These are phyloP conservation scores for Meles meles DNA, from an alignment of 2,113 vertebrate genomes.

Conservation along the genomic window DNA sequence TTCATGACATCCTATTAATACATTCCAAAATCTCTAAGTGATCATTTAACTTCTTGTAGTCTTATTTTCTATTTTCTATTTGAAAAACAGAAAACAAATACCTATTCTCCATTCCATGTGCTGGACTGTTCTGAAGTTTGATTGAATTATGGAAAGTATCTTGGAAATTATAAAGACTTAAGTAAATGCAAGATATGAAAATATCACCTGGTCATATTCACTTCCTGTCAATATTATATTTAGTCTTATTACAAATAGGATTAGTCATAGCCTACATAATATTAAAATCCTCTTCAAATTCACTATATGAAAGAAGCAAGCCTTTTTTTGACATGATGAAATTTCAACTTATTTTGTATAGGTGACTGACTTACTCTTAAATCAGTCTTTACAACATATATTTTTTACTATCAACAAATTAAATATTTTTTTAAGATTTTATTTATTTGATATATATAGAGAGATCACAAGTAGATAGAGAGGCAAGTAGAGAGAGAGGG, in stretches of 20 bases:
- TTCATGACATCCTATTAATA: not conserved
- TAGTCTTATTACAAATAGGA: not conserved
- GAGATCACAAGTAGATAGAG: too few relatives aligned
- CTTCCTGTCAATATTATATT: not conserved
- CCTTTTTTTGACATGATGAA: not conserved
- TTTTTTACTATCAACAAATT: not conserved
- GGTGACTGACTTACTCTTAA: not conserved
- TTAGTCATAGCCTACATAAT: not conserved
- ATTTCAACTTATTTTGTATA: not conserved
- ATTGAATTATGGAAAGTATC: not conserved
- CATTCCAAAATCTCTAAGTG: not conserved
- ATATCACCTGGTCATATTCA: not conserved
- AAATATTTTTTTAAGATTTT: too few relatives aligned
- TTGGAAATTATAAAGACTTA: not conserved
- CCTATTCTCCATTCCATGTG: not conserved
- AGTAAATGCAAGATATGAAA: not conserved
- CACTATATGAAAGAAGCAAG: not conserved
- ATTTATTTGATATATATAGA: too few relatives aligned
- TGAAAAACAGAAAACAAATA: not conserved
- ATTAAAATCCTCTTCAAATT: not conserved
- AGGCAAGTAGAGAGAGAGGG: too few relatives aligned
- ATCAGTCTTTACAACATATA: not conserved
- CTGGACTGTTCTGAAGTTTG: not conserved
- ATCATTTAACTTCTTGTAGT: not conserved
- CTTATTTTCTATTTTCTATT: slow-evolving; percentile 13